These are phyloP conservation scores for Sericinus montela DNA, from an alignment of 2,888 invertebrate species.

Conservation along the genomic window DNA sequence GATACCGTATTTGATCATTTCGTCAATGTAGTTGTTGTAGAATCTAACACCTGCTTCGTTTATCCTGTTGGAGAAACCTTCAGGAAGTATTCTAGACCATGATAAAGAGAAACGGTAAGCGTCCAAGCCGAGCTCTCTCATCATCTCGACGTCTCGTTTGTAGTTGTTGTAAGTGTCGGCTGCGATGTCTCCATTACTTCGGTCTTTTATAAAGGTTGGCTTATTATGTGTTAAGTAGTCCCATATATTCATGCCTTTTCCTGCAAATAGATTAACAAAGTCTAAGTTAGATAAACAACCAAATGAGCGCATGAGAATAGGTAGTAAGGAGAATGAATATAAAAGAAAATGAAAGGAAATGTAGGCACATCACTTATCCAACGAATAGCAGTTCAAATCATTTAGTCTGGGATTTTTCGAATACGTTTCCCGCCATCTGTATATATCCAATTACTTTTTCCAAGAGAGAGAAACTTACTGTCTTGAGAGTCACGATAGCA, in stretches of 20 bases:
- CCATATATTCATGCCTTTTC: slow-evolving; percentile 53
- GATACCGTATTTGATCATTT: slow-evolving; percentile 79
- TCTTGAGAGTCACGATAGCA: no score
- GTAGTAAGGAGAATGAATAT: no score
- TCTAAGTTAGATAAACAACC: no score
- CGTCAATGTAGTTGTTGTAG: slow-evolving; percentile 82
- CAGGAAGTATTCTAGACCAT: slow-evolving; percentile 81
- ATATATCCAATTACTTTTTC: no score
- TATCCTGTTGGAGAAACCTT: slow-evolving; percentile 63
- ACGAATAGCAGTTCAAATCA: no score
- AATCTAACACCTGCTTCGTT: slow-evolving; percentile 81
- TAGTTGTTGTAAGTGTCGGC: slow-evolving; percentile 81
- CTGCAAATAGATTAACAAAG: slow-evolving; percentile 28
- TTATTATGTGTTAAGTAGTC: slow-evolving; percentile 45
- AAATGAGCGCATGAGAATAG: no score
- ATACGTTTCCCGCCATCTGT: no score
- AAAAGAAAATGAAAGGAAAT: no score
- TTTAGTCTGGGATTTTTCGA: no score
- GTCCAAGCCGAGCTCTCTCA: slow-evolving; percentile 61
- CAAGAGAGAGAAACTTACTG: no score
- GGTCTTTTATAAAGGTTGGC: slow-evolving; percentile 38
- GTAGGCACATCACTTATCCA: no score
- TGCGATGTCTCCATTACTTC: slow-evolving; percentile 76
- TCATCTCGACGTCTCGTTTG: slow-evolving; percentile 72
- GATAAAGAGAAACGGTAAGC: slow-evolving; percentile 78